Evolutionary conservation across 2,113 vertebrate genomes (phyloP), one percentile per base, ranked within the genome.

Genomic region (Elephantulus edwardii): DNA sequence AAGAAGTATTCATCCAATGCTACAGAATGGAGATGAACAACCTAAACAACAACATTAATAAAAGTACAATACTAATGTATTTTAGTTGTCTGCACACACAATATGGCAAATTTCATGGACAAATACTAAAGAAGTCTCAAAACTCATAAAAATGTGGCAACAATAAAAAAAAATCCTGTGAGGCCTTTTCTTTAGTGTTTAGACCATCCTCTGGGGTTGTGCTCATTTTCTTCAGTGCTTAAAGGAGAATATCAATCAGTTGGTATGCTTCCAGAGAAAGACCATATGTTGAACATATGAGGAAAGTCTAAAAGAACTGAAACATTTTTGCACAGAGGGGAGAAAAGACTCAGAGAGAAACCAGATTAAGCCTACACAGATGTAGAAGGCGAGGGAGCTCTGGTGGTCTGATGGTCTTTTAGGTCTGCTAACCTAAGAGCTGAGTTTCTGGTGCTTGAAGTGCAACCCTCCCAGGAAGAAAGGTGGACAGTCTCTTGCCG

Each of bases 291-390:
- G 54, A 87, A 83, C 35, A 91, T 81, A 40, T 54, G 46, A 83
- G 75, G 50, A 70, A 80, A 81, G 66, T 68, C 40, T 91, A 35
- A 54, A 93, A 89, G n/a, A 92, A 14, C 33, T 40, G 83, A 58
- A 33, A 38, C 44, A 87, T 88, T n/a, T n/a, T n/a, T 88, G 76
- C 56, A 60, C 22, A 77, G 10, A 17, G 58, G 24, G 40, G 28
- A 54, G 30, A 42, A 42, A 71, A 40, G 11, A 46, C 44, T 79
- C 58, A 78, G 11, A 83, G 50, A 44, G 33, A 70, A 91, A 68
- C 28, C 33, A 56, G 22, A 80, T 75, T 64, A 91, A 60, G 60
- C 60, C 40, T 87, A 66, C 33, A 60, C 33, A 87, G 72, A 26
- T 19, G 64, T 52, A 60, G n/a, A 91, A 74, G 35, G 28, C n/a